A percentile compares a stretch with the other conserved stretches of the same genome.
These are phyloP conservation scores for Jaculus jaculus DNA, from an alignment of 2,113 vertebrate genomes.

Conservation along the genomic window DNA sequence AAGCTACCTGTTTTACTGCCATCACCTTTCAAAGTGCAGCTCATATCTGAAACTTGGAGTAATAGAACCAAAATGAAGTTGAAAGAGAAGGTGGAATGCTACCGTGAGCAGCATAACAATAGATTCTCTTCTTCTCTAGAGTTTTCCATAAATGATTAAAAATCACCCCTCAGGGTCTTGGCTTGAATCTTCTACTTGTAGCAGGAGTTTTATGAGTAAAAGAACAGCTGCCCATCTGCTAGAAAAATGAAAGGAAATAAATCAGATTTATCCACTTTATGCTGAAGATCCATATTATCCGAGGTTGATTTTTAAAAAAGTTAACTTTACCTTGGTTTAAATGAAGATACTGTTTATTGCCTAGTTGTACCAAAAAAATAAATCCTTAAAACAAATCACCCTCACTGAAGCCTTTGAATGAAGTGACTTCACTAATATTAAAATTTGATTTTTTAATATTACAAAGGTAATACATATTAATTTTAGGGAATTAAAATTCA, in stretches of 20 bases:
- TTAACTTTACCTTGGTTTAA: neutral
- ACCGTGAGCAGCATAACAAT: slow-evolving; percentile 61
- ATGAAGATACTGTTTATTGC: slow-evolving; percentile 4
- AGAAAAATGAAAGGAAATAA: slow-evolving; percentile 68
- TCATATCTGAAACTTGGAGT: slow-evolving; percentile 54
- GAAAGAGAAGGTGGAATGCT: slow-evolving; percentile 47
- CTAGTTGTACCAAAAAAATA: neutral
- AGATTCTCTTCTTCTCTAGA: slow-evolving; percentile 41
- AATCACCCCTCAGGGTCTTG: slow-evolving; percentile 62
- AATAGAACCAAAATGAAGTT: slow-evolving; percentile 43
- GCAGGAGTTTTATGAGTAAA: slow-evolving; percentile 58
- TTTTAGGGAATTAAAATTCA: slow-evolving; percentile 35
- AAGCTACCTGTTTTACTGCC: slow-evolving; percentile 48
- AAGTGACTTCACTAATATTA: slow-evolving; percentile 9
- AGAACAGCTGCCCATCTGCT: slow-evolving; percentile 61
- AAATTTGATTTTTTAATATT: slow-evolving; percentile 32
- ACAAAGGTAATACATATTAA: neutral
- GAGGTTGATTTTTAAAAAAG: slow-evolving; percentile 12
- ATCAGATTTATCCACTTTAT: slow-evolving; percentile 57
- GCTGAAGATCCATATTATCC: slow-evolving; percentile 38
- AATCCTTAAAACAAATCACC: slow-evolving; percentile 7
- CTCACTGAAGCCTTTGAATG: neutral
- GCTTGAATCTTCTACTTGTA: slow-evolving; percentile 49
- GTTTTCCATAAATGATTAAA: slow-evolving; percentile 72
- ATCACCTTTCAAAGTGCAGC: slow-evolving; percentile 37